Base-by-base conservation (phyloP, 2,113 vertebrate genomes). In the Coreoperca whiteheadi region DNA sequence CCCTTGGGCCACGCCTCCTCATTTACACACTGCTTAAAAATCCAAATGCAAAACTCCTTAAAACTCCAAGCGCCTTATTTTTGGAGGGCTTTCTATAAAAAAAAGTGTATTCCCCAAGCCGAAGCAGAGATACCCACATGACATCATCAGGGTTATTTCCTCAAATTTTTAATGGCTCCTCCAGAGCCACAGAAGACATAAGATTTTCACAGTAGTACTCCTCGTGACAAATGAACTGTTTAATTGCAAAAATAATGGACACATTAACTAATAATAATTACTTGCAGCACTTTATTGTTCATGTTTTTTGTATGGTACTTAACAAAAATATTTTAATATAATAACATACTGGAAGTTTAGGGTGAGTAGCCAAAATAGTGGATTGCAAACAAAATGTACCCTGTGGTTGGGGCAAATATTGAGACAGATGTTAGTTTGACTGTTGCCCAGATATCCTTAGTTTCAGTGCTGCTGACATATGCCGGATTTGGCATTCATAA, bases 401-500 rank as follows among this genome's bases (percentile, higher is more conserved):
- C 30, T 54, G 57, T 39, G 32, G 73, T 77, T 3, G 16, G 30
- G 73, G 63, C 20, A 74, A 84, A 89, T 79, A 87, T 50, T 64
- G 2, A 70, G 75, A 78, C 89, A 88, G 86, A 89, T 86, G 82
- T 86, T 71, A 63, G 70, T 79, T 74, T 81, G 69, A 83, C 83
- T 79, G 66, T 25, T 83, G 83, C 84, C 76, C 76, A 83, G 50
- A 82, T 60, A 77, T 50, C 71, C 57, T 79, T 39, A 75, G 73
- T 61, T 86, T 82, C 39, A 69, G 11, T 72, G 77, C 68, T 67
- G 43, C 63, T 77, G 57, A 84, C 79, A 74, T 46, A 75, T 46
- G 69, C 60, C 79, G 60, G 32, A 71, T 41, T 66, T 89, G 67
- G 74, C 79, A 74, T 85, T 87, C 23, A 73, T 50, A 18, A 81